phyloP scores from a whole-genome alignment of 2,797 vertebrate species.

The Spinibarbus caldwelli region DNA sequence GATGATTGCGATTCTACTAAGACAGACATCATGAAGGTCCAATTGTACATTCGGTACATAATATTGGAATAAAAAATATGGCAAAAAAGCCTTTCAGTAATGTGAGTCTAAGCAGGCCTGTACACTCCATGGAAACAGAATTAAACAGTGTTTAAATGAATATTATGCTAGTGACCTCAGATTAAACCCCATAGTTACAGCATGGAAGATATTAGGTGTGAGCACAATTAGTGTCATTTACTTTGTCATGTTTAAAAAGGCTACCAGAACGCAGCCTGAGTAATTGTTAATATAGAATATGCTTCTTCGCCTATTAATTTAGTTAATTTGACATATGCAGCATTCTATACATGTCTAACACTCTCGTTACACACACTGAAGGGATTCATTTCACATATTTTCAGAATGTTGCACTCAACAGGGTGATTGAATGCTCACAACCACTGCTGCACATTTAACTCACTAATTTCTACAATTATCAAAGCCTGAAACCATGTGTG shows the following conservation, averaged over 20 bases:
- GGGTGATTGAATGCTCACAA: not conserved
- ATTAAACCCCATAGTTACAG: slow-evolving; percentile 19
- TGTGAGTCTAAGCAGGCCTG: slow-evolving; percentile 17
- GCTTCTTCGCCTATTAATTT: not conserved
- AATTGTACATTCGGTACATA: not conserved
- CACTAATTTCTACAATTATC: not conserved
- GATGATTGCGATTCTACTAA: not conserved
- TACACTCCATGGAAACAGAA: slow-evolving; percentile 9
- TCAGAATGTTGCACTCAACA: not conserved
- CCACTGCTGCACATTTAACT: not conserved
- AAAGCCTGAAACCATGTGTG: slow-evolving; percentile 15
- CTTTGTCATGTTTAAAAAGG: slow-evolving; percentile 8
- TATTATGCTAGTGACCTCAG: slow-evolving; percentile 17
- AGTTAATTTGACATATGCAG: not conserved
- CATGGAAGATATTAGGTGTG: slow-evolving; percentile 5
- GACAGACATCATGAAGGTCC: not conserved
- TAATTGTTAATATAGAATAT: not conserved
- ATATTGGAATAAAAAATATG: not conserved
- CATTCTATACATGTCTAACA: not conserved
- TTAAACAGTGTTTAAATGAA: slow-evolving; percentile 21
- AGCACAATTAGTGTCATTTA: not conserved
- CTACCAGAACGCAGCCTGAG: not conserved
- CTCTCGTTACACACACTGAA: not conserved
- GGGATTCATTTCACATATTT: not conserved
- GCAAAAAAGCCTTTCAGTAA: not conserved